Percentiles rank a stretch among this genome's conserved stretches.
Evolutionary conservation across 2,113 vertebrate species (phyloP).

Genomic region (Pachyramphus minor): DNA sequence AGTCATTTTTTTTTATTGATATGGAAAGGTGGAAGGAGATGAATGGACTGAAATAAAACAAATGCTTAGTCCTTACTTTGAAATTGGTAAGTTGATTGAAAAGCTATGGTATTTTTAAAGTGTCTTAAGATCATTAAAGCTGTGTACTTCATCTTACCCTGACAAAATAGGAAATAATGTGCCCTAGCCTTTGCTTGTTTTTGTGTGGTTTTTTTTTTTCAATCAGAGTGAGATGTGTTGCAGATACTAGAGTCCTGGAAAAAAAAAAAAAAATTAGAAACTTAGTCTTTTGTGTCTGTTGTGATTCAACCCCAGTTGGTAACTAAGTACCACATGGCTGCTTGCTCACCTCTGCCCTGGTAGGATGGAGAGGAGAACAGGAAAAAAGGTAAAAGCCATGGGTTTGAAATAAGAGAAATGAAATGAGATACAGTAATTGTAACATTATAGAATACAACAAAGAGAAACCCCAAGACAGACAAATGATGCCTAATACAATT

Average conservation of each 20-base stretch:
- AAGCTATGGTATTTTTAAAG: neutral
- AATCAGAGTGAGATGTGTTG: neutral
- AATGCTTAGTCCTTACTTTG: neutral
- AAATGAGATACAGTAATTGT: neutral
- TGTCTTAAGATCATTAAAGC: neutral
- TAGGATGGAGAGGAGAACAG: neutral
- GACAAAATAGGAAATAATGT: neutral
- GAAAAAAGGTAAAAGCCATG: neutral
- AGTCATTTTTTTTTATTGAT: neutral
- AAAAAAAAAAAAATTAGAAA: neutral
- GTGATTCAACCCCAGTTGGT: neutral
- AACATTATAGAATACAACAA: neutral
- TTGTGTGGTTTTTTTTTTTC: neutral
- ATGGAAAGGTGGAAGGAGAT: neutral
- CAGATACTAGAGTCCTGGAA: neutral
- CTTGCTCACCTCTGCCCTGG: neutral
- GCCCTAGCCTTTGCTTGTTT: neutral
- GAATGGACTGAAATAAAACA: neutral
- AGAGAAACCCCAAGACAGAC: neutral
- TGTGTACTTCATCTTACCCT: neutral
- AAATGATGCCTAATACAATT: neutral
- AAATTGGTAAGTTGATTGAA: neutral
- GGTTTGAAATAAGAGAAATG: neutral
- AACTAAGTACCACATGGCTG: neutral
- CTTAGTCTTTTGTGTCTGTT: neutral